phyloP scores from a whole-genome alignment of 2,888 invertebrate genomes.

The Stenotaenia linearis region DNA sequence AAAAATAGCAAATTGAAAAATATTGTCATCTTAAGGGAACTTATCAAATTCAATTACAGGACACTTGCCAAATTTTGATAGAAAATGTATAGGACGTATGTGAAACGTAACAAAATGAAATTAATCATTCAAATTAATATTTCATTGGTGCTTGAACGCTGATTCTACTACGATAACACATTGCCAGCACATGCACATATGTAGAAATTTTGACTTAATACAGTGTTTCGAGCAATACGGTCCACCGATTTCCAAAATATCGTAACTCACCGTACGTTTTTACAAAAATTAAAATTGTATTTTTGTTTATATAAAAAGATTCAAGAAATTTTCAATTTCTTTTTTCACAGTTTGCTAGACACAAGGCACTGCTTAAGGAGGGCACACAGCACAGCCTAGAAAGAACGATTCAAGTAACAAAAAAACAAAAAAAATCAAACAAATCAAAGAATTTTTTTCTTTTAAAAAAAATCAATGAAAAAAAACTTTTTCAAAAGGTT shows the following conservation, averaged over 20 bases:
- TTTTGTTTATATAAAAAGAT: conserved; percentile 8
- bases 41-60: conserved; percentile 13
- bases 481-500: not conserved
- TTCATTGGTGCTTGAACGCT: conserved; percentile 21
- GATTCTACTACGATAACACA: conserved; percentile 26
- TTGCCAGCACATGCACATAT: conserved; percentile 21
- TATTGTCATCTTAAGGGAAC: not conserved
- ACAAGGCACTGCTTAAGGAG: conserved; percentile 34
- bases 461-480: too few species aligned
- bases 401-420: conserved; percentile 11
- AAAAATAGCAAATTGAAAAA: not conserved
- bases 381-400: conserved; percentile 34
- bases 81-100: not conserved
- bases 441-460: not conserved
- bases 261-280: conserved; percentile 21
- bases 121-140: conserved; percentile 17
- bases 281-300: not conserved
- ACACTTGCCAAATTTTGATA: conserved; percentile 5
- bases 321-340: conserved; percentile 26
- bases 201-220: conserved; percentile 26
- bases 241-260: conserved; percentile 17
- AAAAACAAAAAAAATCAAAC: not conserved
- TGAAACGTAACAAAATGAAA: not conserved
- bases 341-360: conserved; percentile 21
- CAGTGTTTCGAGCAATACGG: conserved; percentile 21